A percentile compares a stretch with the other conserved stretches of the same genome.
These are phyloP conservation scores for Oeneis ivallda DNA, from an alignment of 2,888 invertebrate species.

Conservation along the genomic window DNA sequence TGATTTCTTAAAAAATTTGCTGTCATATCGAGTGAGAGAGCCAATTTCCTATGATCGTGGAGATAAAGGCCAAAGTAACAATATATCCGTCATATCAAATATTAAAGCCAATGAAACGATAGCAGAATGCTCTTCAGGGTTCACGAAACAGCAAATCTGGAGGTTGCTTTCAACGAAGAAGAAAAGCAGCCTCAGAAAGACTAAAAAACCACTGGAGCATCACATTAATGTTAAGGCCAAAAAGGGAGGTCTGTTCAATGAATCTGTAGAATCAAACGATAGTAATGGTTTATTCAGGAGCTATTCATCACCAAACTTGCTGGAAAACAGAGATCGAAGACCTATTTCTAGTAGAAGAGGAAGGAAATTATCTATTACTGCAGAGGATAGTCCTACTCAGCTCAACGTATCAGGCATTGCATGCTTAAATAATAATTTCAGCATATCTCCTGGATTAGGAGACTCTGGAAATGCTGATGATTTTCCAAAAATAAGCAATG, in stretches of 20 bases:
- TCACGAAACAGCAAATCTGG: slow-evolving; percentile 66
- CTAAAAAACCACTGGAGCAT: slow-evolving; percentile 55
- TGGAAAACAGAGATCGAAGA: slow-evolving; percentile 55
- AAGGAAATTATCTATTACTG: slow-evolving; percentile 64
- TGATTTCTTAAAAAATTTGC: slow-evolving; percentile 60
- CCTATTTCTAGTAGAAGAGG: slow-evolving; percentile 41
- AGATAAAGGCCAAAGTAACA: slow-evolving; percentile 53
- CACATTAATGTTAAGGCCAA: slow-evolving; percentile 52
- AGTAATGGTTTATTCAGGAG: slow-evolving; percentile 58
- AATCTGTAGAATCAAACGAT: slow-evolving; percentile 54
- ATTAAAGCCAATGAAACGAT: slow-evolving; percentile 63
- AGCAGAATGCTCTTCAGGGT: slow-evolving; percentile 64
- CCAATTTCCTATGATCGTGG: slow-evolving; percentile 52
- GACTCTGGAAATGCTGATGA: slow-evolving; percentile 41
- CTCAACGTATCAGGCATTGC: slow-evolving; percentile 68
- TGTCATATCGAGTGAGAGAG: slow-evolving; percentile 47
- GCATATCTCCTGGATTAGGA: slow-evolving; percentile 50
- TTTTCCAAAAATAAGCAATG: background rate
- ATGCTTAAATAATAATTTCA: slow-evolving; percentile 53
- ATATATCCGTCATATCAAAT: slow-evolving; percentile 57
- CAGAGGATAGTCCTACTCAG: slow-evolving; percentile 56
- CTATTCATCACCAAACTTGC: slow-evolving; percentile 70
- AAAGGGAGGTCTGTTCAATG: slow-evolving; percentile 63
- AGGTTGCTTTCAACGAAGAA: slow-evolving; percentile 69
- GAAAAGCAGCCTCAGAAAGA: slow-evolving; percentile 65